Percentiles rank a stretch among this genome's conserved stretches.
Conservation (phyloP, 30 jellyfish, hydroid and myxozoan species). For the Turritopsis dohrnii region DNA sequence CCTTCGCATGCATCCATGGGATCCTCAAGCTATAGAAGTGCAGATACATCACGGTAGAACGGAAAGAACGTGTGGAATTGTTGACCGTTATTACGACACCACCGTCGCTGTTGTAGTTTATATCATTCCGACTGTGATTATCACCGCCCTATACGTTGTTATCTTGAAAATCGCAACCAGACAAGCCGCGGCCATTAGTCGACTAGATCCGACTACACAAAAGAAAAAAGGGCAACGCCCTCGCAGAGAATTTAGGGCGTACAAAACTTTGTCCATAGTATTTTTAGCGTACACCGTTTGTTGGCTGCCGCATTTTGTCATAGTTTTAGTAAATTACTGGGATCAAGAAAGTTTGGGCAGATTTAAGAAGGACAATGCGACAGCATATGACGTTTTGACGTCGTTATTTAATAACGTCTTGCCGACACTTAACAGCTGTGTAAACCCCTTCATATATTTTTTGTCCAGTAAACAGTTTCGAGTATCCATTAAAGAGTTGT, state of each 20-base stretch:
- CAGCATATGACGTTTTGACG: neutral
- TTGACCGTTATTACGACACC: neutral
- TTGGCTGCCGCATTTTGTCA: constrained; percentile 14
- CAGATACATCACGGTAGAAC: neutral
- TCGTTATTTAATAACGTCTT: neutral
- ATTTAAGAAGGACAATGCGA: neutral
- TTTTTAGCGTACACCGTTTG: constrained; percentile 17
- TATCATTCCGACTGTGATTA: constrained; percentile 12
- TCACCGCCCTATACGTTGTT: neutral
- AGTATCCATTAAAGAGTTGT: neutral
- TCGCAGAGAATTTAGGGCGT: constrained; percentile 1
- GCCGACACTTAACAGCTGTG: constrained; percentile 18
- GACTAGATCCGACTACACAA: neutral
- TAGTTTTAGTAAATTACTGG: neutral
- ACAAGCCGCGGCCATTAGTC: constrained; percentile 10
- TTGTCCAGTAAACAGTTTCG: constrained; percentile 5
- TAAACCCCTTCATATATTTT: constrained; percentile 17
- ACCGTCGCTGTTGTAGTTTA: constrained; percentile 2
- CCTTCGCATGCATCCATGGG: constrained; percentile 29
- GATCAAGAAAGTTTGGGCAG: neutral
- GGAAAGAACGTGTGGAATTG: neutral
- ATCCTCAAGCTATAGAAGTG: neutral
- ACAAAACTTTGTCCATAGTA: neutral
- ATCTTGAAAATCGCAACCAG: neutral
- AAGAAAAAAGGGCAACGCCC: neutral